Evolutionary conservation across 2,113 vertebrate species (phyloP), one percentile per base, ranked within the genome.

Genomic region (Leucopsar rothschildi): DNA sequence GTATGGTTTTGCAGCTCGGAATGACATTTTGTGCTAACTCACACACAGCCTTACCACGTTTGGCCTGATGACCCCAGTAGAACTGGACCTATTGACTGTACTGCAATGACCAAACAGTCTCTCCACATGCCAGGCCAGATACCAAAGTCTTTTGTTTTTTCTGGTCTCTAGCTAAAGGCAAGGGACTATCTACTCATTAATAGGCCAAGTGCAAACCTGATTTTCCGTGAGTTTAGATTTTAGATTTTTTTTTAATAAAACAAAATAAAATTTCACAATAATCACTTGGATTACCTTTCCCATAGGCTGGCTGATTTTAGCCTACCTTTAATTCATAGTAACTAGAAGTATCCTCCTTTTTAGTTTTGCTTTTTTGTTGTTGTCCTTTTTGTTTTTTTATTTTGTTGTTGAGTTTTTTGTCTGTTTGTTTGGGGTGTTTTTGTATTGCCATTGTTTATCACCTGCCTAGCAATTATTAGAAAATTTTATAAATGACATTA

Each of bases 91-190:
- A 7, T 4, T 79, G 37, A 81, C 47, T 65, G 47, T 37, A 45
- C 14, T 71, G 19, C 52, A 92, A 33, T 52, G 29, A 39, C 47
- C 45, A 52, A 75, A 50, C 1, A 21, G 9, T 33, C 28, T 63
- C 2, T 1, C 33, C 40, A 71, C 0, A 1, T 42, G 10, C 6
- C 44, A 52, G 22, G 15, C 18, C 8, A 78, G 71, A 79, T 15
- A 44, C 2, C 5, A 44, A 24, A 5, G 2, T 1, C 0, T 50
- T 72, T 53, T 1, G 1, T 9, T 68, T 16, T 86, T 76, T 82
- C 13, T 28, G 37, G 5, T 71, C n/a, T 66, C 47, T 39, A 50
- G 15, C 33, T 24, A 44, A 90, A 76, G 23, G 3, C 15, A 79
- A 71, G 18, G 5, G 5, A 44, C 6, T 59, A 18, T 25, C 25